Evolutionary conservation across 2,113 vertebrate species (phyloP).

Genomic region (Athene noctua): DNA sequence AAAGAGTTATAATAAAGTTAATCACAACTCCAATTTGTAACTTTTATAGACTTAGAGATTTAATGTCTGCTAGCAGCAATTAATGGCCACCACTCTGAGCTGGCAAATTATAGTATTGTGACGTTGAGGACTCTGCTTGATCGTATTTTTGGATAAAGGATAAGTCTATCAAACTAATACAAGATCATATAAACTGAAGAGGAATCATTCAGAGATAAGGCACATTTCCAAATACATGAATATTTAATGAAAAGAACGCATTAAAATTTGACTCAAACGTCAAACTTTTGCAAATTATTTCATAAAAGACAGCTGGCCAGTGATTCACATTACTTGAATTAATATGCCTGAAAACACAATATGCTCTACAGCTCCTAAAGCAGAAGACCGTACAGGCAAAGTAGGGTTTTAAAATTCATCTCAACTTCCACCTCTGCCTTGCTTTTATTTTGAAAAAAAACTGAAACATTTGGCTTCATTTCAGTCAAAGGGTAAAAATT

Average conservation of each 20-base stretch:
- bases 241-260: neutral
- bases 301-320: neutral
- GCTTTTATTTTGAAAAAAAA: neutral
- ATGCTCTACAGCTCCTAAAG: neutral
- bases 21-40: neutral
- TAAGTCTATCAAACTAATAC: neutral
- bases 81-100: neutral
- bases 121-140: neutral
- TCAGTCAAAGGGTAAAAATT: neutral
- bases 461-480: neutral
- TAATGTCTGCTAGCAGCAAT: neutral
- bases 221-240: neutral
- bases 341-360: neutral
- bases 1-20: neutral
- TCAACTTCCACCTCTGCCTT: neutral
- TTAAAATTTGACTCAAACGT: neutral
- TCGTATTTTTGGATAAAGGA: neutral
- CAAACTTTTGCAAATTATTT: neutral
- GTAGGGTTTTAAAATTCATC: neutral
- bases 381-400: neutral
- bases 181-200: neutral
- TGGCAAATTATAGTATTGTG: neutral
- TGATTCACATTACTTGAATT: neutral
- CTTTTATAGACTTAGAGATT: neutral
- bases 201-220: neutral